Evolutionary conservation across 2,113 vertebrate species (phyloP).

Genomic region (Parus major): DNA sequence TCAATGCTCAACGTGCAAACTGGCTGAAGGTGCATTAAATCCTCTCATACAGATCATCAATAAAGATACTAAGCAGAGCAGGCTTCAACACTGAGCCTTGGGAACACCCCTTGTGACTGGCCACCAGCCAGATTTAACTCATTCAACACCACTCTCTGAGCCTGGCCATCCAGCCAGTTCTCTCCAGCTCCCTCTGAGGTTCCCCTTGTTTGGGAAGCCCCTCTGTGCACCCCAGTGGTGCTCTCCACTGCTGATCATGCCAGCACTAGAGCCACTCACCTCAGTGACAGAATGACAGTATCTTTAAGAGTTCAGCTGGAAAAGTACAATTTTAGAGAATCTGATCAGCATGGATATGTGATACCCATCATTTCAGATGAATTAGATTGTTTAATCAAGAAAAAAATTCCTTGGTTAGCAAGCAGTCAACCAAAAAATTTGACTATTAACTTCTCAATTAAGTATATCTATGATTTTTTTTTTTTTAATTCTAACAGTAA

Average conservation of each 20-base stretch:
- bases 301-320: neutral
- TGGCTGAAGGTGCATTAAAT: neutral
- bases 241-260: rapidly evolving
- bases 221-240: neutral
- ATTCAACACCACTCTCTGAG: neutral
- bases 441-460: neutral
- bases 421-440: neutral
- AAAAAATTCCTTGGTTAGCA: neutral
- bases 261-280: neutral
- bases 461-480: neutral
- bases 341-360: neutral
- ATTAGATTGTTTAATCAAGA: neutral
- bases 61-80: neutral
- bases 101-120: neutral
- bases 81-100: neutral
- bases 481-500: neutral
- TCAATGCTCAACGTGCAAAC: neutral
- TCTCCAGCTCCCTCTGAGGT: neutral
- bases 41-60: neutral
- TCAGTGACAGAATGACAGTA: neutral
- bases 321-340: neutral
- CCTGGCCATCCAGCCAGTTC: neutral
- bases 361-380: neutral
- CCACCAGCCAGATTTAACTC: neutral
- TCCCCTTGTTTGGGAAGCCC: rapidly evolving